phyloP scores from a whole-genome alignment of 1,140 invertebrate species.

The Cotesia typhae region DNA sequence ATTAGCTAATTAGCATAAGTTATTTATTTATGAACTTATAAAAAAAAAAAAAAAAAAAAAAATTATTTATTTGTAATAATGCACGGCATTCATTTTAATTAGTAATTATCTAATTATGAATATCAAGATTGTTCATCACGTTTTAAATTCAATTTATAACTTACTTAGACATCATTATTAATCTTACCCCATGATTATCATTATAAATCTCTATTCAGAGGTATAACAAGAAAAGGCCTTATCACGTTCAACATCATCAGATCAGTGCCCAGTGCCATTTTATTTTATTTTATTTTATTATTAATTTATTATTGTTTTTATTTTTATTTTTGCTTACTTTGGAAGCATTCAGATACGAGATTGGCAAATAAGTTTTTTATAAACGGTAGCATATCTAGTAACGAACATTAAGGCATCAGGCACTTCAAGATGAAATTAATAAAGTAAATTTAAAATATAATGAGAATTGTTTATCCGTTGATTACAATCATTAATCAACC shows the following conservation, averaged over 20 bases:
- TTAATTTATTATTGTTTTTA: conserved; percentile 19
- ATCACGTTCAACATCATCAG: conserved; percentile 32
- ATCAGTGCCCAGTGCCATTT: conserved; percentile 39
- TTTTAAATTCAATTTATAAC: background rate
- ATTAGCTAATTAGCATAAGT: background rate
- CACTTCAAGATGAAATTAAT: conserved; percentile 51
- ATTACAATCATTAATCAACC: conserved; percentile 53
- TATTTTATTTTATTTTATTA: conserved; percentile 9
- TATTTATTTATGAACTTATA: background rate
- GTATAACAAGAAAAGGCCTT: conserved; percentile 35
- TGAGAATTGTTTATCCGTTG: background rate
- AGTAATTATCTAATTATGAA: conserved; percentile 1
- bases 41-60: conserved; percentile 12
- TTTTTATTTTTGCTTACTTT: background rate
- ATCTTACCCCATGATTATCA: conserved; percentile 15
- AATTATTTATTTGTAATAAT: conserved; percentile 22
- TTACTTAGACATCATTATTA: conserved; percentile 13
- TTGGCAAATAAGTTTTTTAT: conserved; percentile 27
- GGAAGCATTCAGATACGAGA: conserved; percentile 26
- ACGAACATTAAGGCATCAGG: conserved; percentile 54
- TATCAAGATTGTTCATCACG: conserved; percentile 21
- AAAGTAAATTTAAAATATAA: conserved; percentile 7
- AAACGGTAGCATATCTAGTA: conserved; percentile 39
- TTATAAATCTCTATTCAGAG: conserved; percentile 29
- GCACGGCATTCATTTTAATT: conserved; percentile 1